These are phyloP conservation scores for Manis javanica DNA, from an alignment of 2,797 vertebrate species.

Conservation along the genomic window DNA sequence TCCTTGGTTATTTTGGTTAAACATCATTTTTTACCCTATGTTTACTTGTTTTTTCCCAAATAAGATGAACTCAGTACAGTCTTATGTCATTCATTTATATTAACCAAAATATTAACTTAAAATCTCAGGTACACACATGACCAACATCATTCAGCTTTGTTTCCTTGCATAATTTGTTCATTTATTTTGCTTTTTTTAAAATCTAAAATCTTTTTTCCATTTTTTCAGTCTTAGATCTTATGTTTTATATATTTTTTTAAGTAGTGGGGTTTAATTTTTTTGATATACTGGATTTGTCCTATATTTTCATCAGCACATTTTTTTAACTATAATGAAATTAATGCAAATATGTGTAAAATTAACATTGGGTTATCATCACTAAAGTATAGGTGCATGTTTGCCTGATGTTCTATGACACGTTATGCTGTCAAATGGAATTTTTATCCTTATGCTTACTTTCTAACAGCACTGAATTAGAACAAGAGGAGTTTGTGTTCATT, in stretches of 20 bases:
- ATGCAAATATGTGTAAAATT: neutral
- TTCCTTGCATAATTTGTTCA: neutral
- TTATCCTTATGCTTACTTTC: neutral
- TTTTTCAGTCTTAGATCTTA: neutral
- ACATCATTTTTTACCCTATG: neutral
- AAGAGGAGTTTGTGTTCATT: neutral
- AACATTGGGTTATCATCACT: neutral
- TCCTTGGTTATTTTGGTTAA: neutral
- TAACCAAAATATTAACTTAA: conserved; percentile 1
- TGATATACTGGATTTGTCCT: neutral
- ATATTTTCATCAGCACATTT: neutral
- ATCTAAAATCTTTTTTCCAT: neutral
- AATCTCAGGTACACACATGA: neutral
- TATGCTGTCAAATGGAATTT: neutral
- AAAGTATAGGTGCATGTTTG: neutral
- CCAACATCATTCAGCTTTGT: neutral
- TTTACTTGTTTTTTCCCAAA: neutral
- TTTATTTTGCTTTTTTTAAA: neutral
- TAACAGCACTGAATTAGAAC: neutral
- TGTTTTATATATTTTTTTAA: neutral
- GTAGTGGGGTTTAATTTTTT: neutral
- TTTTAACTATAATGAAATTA: neutral
- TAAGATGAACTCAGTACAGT: neutral
- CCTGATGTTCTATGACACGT: neutral
- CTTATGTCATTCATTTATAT: neutral